Evolutionary conservation across 2,113 vertebrate species (phyloP), one percentile per base, ranked within the genome.

Genomic region (Pithys albifrons): DNA sequence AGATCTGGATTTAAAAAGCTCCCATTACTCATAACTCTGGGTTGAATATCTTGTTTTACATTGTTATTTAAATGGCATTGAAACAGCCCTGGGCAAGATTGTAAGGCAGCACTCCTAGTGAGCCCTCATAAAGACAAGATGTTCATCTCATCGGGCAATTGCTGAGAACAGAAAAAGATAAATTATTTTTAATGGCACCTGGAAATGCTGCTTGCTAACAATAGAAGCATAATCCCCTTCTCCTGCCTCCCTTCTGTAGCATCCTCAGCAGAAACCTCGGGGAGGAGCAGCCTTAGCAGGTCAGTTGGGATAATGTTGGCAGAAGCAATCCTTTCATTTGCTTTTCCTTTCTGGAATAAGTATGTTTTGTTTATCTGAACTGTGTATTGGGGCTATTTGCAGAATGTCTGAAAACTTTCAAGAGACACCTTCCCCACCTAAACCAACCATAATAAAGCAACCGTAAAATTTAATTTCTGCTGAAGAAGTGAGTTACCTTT

Each of bases 401-500:
- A 52, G 49, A 96, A 82, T 8, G 14, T 43, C 89, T 96, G 91
- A 52, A 97, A 82, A 96, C 39, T 89, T 93, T 57, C 33, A 41
- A 46, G 74, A 94, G 66, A 66, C 12, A n/a, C 37, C 23, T 95
- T 79, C 41, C 58, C 85, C 89, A 89, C 41, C 69, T 94, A 91
- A 96, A 97, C 31, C 69, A 96, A 95, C 59, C 39, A 1, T 14
- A 76, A 82, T 37, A 95, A 75, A 94, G 46, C 54, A 94, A 96
- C 93, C 89, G 85, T 96, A 92, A 96, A 81, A 91, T 88, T 79
- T 92, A 92, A 96, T 97, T 94, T 93, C 66, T 88, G 25, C 74
- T 48, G 33, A 85, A 92, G 85, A 24, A 91, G 13, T 37, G 67
- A 85, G 88, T 93, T 94, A 85, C 69, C n/a, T 94, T 97, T 97